A percentile compares a stretch with the other conserved stretches of the same genome.
Conservation (phyloP, 1,140 invertebrate species). For the Dendrolimus punctatus region DNA sequence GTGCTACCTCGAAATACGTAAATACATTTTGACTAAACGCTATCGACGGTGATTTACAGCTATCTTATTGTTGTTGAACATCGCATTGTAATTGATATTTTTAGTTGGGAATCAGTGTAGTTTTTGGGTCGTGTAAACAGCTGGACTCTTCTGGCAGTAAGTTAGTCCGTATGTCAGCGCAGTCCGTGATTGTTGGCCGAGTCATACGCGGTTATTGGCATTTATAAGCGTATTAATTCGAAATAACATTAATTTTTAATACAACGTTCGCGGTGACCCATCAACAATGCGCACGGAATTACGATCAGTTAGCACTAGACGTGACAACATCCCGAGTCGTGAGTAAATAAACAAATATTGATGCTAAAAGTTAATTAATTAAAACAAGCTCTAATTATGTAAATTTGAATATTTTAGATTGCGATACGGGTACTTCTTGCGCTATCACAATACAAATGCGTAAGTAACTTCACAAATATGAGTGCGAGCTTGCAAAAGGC, state of each 20-base stretch:
- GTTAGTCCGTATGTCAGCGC: conserved; percentile 55
- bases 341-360: conserved; percentile 36
- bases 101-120: conserved; percentile 60
- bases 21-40: conserved; percentile 57
- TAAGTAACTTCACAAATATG: conserved; percentile 41
- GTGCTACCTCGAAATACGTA: conserved; percentile 72
- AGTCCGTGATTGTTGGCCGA: conserved; percentile 49
- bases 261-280: conserved; percentile 10
- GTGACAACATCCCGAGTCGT: conserved; percentile 60
- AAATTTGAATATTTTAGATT: conserved; percentile 59
- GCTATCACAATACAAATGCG: conserved; percentile 67
- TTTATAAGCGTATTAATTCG: conserved; percentile 18
- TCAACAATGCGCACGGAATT: conserved; percentile 50
- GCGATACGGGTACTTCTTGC: conserved; percentile 63
- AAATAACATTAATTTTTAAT: conserved; percentile 12
- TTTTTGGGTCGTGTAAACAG: conserved; percentile 70
- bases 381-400: conserved; percentile 24
- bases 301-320: conserved; percentile 49
- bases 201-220: conserved; percentile 41
- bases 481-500: conserved; percentile 16
- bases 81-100: conserved; percentile 68
- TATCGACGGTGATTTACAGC: conserved; percentile 38
- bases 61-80: conserved; percentile 48
- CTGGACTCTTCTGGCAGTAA: conserved; percentile 53
- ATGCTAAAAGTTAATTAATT: conserved; percentile 15